A percentile compares a stretch with the other conserved stretches of the same genome.
Evolutionary conservation across 2,113 vertebrate genomes (phyloP).

Genomic region (Corythornis madagascariensis): DNA sequence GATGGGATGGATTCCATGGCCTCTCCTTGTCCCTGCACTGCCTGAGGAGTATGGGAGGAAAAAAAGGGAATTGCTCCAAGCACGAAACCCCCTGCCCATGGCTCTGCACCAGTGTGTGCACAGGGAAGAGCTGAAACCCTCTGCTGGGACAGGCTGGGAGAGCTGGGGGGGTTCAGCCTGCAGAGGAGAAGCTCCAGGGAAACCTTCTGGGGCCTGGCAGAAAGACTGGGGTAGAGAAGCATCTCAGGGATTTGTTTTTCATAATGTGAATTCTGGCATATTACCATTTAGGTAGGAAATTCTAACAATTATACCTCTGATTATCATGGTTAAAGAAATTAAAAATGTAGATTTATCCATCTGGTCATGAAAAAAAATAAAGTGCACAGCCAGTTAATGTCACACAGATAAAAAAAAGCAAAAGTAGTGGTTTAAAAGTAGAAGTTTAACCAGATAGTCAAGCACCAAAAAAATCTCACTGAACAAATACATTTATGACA

Average conservation of each 20-base stretch:
- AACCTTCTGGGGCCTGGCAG: too few species aligned
- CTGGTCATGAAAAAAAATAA: neutral
- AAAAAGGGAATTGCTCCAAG: neutral
- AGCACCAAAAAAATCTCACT: neutral
- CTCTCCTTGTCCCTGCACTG: neutral
- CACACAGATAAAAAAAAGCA: neutral
- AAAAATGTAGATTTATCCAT: neutral
- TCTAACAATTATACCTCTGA: neutral
- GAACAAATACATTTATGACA: neutral
- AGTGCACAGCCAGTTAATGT: neutral
- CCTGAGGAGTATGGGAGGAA: neutral
- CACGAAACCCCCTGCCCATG: neutral
- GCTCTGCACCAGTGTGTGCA: fast-evolving
- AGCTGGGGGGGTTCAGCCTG: too few species aligned
- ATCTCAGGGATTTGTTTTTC: neutral
- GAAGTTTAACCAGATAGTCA: neutral
- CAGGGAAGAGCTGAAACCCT: neutral
- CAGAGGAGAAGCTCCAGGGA: too few species aligned
- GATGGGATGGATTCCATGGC: neutral
- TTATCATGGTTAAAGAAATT: neutral
- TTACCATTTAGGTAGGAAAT: neutral
- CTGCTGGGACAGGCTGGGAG: neutral
- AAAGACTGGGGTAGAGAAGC: neutral
- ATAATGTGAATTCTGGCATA: neutral
- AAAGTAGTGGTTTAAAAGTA: neutral